Evolutionary conservation across 2,113 vertebrate genomes (phyloP).

Genomic region (Alouatta palliata): DNA sequence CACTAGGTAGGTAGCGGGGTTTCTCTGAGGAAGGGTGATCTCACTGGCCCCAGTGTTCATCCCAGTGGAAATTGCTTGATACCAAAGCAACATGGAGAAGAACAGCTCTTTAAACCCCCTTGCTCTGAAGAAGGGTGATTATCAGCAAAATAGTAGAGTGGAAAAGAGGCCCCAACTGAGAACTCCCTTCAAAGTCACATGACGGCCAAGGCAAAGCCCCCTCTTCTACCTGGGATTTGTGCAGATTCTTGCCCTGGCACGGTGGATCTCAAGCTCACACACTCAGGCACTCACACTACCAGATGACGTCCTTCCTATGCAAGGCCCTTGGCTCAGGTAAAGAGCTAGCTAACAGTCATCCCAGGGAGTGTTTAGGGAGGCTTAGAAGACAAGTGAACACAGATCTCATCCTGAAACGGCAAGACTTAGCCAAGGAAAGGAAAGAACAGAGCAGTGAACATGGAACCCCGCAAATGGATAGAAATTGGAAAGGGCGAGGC

Average conservation of each 20-base stretch:
- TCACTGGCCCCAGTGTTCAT: conserved; percentile 2
- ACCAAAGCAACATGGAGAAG: not conserved
- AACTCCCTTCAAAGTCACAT: not conserved
- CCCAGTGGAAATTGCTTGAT: not conserved
- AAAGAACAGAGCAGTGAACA: not conserved
- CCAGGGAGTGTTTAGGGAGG: not conserved
- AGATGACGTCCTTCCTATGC: not conserved
- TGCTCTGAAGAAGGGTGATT: not conserved
- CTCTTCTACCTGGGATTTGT: not conserved
- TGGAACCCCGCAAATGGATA: not conserved
- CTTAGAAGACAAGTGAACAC: not conserved
- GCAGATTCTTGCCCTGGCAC: not conserved
- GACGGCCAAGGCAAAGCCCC: not conserved
- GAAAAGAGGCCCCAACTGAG: not conserved
- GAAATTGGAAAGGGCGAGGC: not conserved
- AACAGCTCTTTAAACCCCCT: not conserved
- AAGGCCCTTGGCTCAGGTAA: not conserved
- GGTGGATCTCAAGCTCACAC: not conserved
- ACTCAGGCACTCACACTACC: not conserved
- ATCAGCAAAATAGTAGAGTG: not conserved
- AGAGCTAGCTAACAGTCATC: not conserved
- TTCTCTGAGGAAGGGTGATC: conserved; percentile 19
- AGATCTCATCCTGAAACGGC: not conserved
- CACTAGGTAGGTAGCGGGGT: conserved; percentile 23
- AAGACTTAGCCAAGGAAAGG: not conserved